A percentile compares a stretch with the other conserved stretches of the same genome.
phyloP scores from a whole-genome alignment of 2,797 vertebrate species.

The Darevskia nairensis region DNA sequence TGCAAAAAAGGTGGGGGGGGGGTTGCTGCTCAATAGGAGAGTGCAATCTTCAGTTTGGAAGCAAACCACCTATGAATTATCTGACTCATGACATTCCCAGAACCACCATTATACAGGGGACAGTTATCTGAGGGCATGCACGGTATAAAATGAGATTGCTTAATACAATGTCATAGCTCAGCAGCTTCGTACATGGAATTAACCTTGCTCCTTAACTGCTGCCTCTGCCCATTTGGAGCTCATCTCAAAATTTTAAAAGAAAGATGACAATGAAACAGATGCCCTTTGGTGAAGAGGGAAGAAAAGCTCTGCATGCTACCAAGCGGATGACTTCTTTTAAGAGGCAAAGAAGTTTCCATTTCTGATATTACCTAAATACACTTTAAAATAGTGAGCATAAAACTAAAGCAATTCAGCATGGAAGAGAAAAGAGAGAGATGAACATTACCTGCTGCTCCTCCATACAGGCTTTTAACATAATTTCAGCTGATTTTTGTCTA shows the following conservation, averaged over 20 bases:
- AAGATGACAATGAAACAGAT: background rate
- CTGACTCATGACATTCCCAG: slow-evolving; percentile 30
- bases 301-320: background rate
- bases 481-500: background rate
- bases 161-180: background rate
- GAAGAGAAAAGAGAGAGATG: background rate
- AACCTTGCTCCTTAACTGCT: slow-evolving; percentile 29
- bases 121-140: slow-evolving; percentile 2
- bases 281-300: background rate
- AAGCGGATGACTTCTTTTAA: slow-evolving; percentile 1
- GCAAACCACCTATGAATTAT: slow-evolving; percentile 4
- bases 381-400: slow-evolving; percentile 11
- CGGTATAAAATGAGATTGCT: background rate
- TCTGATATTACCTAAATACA: background rate
- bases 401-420: slow-evolving; percentile 14
- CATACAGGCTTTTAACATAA: background rate
- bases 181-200: slow-evolving; percentile 22
- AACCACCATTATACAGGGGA: background rate
- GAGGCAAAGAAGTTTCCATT: background rate
- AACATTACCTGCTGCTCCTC: background rate
- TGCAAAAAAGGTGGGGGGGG: background rate
- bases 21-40: background rate
- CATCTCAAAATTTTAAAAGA: slow-evolving; percentile 12
- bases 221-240: slow-evolving; percentile 22
- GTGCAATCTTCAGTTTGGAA: background rate